Evolutionary conservation across 2,113 vertebrate species (phyloP).

Genomic region (Kobus ellipsiprymnus): DNA sequence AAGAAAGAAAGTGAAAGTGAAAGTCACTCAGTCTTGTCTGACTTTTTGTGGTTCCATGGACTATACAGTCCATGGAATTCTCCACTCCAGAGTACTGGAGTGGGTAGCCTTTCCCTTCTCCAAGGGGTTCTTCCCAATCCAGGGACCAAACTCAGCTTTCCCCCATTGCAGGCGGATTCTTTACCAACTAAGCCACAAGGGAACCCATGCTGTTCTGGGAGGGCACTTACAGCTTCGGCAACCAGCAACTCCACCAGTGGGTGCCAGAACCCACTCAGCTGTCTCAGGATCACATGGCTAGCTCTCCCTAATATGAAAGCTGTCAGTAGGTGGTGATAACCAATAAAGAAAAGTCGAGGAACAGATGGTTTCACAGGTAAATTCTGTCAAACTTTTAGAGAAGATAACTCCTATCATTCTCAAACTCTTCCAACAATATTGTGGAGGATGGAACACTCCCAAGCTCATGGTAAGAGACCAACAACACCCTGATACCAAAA

Average conservation of each 20-base stretch:
- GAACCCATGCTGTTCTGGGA: background rate
- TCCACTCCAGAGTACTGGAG: background rate
- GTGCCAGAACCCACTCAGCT: background rate
- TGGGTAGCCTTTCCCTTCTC: background rate
- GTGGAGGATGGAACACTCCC: background rate
- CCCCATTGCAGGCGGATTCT: fast-evolving
- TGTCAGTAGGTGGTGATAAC: background rate
- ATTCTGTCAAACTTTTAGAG: background rate
- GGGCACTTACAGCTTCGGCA: background rate
- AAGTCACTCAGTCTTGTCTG: background rate
- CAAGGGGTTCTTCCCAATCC: background rate
- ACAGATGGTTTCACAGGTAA: background rate
- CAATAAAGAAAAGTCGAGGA: background rate
- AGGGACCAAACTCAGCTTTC: background rate
- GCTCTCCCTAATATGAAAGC: background rate
- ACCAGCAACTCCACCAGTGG: background rate
- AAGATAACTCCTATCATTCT: background rate
- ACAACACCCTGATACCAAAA: background rate
- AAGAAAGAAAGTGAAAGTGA: background rate
- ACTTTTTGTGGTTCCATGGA: background rate
- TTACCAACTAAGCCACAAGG: background rate
- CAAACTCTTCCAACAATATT: background rate
- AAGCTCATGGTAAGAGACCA: background rate
- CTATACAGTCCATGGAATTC: background rate
- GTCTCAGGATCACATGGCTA: background rate